These are phyloP conservation scores for Nephila pilipes DNA, from an alignment of 1,140 invertebrate genomes.

Conservation along the genomic window DNA sequence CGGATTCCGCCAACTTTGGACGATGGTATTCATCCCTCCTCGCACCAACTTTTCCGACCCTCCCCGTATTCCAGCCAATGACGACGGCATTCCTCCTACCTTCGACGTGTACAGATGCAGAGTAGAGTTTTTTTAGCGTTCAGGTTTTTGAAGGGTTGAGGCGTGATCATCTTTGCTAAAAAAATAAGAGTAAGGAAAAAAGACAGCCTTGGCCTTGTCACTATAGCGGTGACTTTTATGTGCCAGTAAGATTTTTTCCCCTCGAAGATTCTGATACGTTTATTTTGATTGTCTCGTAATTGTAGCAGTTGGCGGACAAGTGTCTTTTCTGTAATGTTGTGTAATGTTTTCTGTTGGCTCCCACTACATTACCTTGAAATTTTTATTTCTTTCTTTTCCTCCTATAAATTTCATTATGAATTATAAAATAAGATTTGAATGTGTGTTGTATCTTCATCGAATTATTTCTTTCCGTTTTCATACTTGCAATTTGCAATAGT, in stretches of 20 bases:
- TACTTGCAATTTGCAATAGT: no score
- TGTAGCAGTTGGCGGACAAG: neutral
- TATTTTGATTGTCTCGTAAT: conserved; percentile 6
- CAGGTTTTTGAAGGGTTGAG: conserved; percentile 8
- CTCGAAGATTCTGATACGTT: neutral
- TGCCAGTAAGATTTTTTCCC: neutral
- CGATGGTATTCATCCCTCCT: neutral
- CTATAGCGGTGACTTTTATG: conserved; percentile 3
- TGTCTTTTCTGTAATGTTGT: neutral
- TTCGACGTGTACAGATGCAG: conserved; percentile 19
- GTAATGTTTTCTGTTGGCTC: neutral
- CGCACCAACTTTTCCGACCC: neutral
- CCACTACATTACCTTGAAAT: neutral
- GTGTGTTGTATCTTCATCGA: no score
- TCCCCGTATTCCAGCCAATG: neutral
- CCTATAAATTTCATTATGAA: no score
- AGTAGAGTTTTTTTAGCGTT: neutral
- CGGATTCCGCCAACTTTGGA: conserved; percentile 54
- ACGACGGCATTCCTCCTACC: conserved; percentile 24
- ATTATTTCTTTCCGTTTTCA: no score
- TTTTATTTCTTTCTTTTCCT: neutral
- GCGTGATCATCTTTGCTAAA: conserved; percentile 8
- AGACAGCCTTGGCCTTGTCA: conserved; percentile 21
- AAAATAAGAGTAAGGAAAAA: neutral
- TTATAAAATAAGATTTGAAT: no score